Evolutionary conservation across 2,888 invertebrate species (phyloP).

Genomic region (Xanthia icteritia): DNA sequence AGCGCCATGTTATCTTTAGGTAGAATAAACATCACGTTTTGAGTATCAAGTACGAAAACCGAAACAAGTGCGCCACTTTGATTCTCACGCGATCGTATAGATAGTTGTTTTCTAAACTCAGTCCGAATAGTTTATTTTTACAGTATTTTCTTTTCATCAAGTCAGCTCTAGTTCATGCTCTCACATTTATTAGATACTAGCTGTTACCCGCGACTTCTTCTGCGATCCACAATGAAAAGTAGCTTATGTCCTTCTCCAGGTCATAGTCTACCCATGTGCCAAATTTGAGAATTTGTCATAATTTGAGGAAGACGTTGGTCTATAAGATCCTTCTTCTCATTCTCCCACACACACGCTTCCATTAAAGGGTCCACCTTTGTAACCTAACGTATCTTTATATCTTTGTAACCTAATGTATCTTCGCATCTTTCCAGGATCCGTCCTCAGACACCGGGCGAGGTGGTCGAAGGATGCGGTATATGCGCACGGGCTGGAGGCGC

Average conservation of each 20-base stretch:
- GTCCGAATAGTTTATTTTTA: slow-evolving; percentile 1
- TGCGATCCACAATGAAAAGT: too few relatives aligned
- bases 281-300: too few relatives aligned
- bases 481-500: slow-evolving; percentile 97
- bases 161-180: not conserved
- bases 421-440: slow-evolving; percentile 93
- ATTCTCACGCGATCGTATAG: slow-evolving; percentile 48
- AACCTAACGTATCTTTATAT: not conserved
- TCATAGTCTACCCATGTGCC: too few relatives aligned
- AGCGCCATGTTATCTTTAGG: slow-evolving; percentile 17
- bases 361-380: not conserved
- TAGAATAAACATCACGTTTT: slow-evolving; percentile 22
- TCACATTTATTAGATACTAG: not conserved
- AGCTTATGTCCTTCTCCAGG: too few relatives aligned
- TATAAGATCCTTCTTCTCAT: not conserved
- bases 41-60: slow-evolving; percentile 11
- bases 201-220: too few relatives aligned
- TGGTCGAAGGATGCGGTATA: slow-evolving; percentile 98
- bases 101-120: slow-evolving; percentile 26
- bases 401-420: slow-evolving; percentile 9
- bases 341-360: too few relatives aligned
- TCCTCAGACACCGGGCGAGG: slow-evolving; percentile 97
- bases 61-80: slow-evolving; percentile 34
- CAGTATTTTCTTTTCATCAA: slow-evolving; percentile 2
- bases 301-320: not conserved